phyloP scores from a whole-genome alignment of 1,140 invertebrate genomes.

The Sitobion miscanthi region DNA sequence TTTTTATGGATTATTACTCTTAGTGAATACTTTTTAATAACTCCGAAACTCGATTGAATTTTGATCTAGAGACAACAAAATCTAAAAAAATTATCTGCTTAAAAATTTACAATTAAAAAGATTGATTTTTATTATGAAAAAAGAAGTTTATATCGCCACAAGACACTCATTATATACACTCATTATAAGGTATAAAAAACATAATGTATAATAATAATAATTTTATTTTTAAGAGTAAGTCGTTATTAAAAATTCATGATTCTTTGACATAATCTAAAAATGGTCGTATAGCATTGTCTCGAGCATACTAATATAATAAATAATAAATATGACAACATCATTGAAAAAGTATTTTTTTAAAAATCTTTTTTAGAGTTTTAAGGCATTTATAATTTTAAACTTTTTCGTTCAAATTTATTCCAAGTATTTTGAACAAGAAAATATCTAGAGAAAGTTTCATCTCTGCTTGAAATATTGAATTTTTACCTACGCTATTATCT shows the following conservation, averaged over 20 bases:
- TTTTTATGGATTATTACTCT: neutral
- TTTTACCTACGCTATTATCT: neutral
- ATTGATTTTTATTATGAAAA: neutral
- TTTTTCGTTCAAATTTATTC: neutral
- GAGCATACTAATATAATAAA: neutral
- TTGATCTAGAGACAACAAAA: too few species aligned
- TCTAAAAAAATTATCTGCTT: neutral
- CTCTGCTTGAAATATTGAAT: neutral
- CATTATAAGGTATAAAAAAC: neutral
- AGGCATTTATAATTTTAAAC: neutral
- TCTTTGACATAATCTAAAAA: neutral
- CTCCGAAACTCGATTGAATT: too few species aligned
- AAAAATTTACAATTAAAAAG: neutral
- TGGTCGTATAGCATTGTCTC: neutral
- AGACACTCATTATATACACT: too few species aligned
- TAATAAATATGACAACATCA: neutral
- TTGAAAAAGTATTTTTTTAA: slow-evolving; percentile 19
- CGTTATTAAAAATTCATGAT: neutral
- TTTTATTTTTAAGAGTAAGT: neutral
- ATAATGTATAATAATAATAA: neutral
- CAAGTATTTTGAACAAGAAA: neutral
- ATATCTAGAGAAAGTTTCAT: neutral
- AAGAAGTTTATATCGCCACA: neutral
- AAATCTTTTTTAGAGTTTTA: slow-evolving; percentile 6
- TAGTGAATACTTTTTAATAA: neutral